Base-by-base conservation (phyloP, 1,140 invertebrate genomes). In the Epicauta chinensis region DNA sequence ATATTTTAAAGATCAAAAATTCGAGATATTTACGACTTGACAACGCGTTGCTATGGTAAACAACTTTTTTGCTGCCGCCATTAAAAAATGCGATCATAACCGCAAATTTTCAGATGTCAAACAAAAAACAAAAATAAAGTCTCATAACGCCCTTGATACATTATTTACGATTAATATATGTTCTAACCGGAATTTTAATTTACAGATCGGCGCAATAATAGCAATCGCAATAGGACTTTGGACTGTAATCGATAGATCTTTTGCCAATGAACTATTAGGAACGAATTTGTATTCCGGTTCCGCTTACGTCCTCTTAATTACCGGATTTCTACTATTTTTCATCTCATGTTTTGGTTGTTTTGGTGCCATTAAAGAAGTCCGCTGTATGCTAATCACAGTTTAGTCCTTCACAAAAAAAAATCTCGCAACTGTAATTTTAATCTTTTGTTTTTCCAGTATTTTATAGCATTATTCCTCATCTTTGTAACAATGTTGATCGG, bases 401-500 rank as follows among this genome's bases (percentile, higher is more conserved):
- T 77, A 77, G 16, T 17, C 23, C 15, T n/a, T 44, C 9, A 32
- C 12, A 10, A 10, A 0, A 10, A 13, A 10, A 32, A 30, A 12
- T 14, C 15, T 16, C 30, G 30, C 11, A 17, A 39, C 17, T 47
- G 35, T 37, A 38, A 36, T 45, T 44, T 51, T 35, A 38, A n/a
- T n/a, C n/a, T n/a, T n/a, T n/a, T n/a, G n/a, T n/a, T n/a, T 68
- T 79, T 82, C 16, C 75, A 93, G 88, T 93, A 93, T 69, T 91
- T 91, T 70, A 87, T 93, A 60, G 76, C 91, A 12, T 77, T 93
- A 16, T 83, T 93, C 59, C 75, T 92, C 50, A 81, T 93, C 45
- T 92, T 93, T 68, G 85, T 93, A 45, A 86, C 85, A 43, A 86
- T 93, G 80, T 71, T 93, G 52, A 84, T 93, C 58, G 91, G 90